These are phyloP conservation scores for Drosophila mimica DNA, from an alignment of 2,888 invertebrate species.

Conservation along the genomic window DNA sequence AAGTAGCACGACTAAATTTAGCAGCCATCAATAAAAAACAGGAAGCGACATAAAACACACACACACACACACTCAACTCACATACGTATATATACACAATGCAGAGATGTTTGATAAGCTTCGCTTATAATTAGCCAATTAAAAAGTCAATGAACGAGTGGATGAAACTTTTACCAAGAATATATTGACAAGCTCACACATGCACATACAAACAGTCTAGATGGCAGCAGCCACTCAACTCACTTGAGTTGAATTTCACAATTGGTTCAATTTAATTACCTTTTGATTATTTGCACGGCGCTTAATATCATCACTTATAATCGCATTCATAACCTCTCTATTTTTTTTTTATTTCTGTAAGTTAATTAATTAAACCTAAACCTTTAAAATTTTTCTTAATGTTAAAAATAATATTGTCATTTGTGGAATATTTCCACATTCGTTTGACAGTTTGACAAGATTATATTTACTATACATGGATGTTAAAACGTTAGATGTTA, in stretches of 20 bases:
- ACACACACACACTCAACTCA: not conserved
- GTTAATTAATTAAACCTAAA: not conserved
- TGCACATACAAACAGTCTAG: not conserved
- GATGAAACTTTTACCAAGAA: constrained; percentile 14
- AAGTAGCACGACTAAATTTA: constrained; percentile 39
- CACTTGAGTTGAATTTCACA: constrained; percentile 31
- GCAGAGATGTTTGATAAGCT: not conserved
- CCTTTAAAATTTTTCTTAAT: not conserved
- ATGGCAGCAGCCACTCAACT: constrained; percentile 23
- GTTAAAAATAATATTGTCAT: not conserved
- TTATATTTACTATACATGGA: not conserved
- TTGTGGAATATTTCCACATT: not conserved
- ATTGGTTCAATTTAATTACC: constrained; percentile 47
- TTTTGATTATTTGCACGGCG: constrained; percentile 36
- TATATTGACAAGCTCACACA: constrained; percentile 31
- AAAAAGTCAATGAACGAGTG: constrained; percentile 59
- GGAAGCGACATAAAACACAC: not conserved
- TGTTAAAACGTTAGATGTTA: not conserved
- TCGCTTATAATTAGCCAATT: constrained; percentile 41
- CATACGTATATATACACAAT: not conserved
- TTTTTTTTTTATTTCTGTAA: constrained; percentile 6
- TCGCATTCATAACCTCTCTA: constrained; percentile 5
- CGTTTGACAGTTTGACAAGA: not conserved
- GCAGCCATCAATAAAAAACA: constrained; percentile 6
- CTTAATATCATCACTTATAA: constrained; percentile 40